phyloP scores from a whole-genome alignment of 2,888 invertebrate genomes.

The Epistrophella euchroma region DNA sequence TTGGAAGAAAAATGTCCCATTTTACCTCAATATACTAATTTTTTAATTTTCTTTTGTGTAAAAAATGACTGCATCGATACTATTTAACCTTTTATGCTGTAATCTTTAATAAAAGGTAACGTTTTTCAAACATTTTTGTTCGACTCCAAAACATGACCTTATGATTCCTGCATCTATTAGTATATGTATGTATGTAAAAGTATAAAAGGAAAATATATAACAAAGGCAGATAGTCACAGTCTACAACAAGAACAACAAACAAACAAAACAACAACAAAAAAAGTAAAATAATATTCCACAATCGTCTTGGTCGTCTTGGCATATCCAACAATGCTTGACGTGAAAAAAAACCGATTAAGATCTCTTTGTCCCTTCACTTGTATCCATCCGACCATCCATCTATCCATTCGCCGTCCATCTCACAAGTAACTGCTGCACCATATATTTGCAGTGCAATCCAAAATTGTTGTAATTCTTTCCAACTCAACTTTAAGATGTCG shows the following conservation, averaged over 20 bases:
- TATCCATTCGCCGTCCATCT: constrained; percentile 35
- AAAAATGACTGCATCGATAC: neutral
- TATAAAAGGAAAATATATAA: neutral
- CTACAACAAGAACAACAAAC: constrained; percentile 16
- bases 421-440: constrained; percentile 4
- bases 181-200: neutral
- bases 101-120: neutral
- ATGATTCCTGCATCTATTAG: neutral
- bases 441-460: constrained; percentile 20
- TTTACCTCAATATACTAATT: too few relatives aligned
- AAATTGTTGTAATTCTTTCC: constrained; percentile 35
- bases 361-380: constrained; percentile 72
- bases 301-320: constrained; percentile 46
- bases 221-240: neutral
- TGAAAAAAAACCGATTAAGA: constrained; percentile 71
- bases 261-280: constrained; percentile 9
- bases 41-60: too few relatives aligned
- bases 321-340: constrained; percentile 71
- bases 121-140: neutral
- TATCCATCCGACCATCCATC: constrained; percentile 47
- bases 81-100: neutral
- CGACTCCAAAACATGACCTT: neutral
- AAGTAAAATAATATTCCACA: constrained; percentile 35
- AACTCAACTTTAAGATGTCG: constrained; percentile 24
- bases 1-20: too few relatives aligned